Evolutionary conservation across 2,888 invertebrate genomes (phyloP).

Genomic region (Oxycera nigricornis): DNA sequence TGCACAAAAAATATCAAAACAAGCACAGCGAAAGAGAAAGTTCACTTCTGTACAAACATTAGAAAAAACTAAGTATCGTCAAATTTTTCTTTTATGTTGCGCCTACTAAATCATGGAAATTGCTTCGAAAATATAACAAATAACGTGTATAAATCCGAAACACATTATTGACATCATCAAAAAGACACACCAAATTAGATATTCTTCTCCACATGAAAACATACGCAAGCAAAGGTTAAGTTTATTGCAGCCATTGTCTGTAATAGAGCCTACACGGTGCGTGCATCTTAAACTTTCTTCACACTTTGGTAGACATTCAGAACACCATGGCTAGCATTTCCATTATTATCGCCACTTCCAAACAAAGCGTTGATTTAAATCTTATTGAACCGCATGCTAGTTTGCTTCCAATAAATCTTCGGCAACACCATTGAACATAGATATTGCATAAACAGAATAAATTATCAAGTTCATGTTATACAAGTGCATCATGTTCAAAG

Average conservation of each 20-base stretch:
- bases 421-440: not conserved
- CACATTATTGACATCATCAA: too few species aligned
- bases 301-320: not conserved
- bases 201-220: too few species aligned
- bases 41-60: too few species aligned
- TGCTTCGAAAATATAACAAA: too few species aligned
- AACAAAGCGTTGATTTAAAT: not conserved
- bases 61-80: too few species aligned
- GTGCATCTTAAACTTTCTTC: not conserved
- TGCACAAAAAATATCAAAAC: too few species aligned
- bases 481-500: not conserved
- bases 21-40: too few species aligned
- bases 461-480: constrained; percentile 3
- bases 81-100: too few species aligned
- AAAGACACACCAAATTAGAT: too few species aligned
- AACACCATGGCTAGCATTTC: not conserved
- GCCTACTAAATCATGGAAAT: too few species aligned
- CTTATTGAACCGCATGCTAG: not conserved
- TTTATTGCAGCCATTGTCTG: not conserved
- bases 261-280: not conserved
- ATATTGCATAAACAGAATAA: not conserved
- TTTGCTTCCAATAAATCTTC: not conserved
- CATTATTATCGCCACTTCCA: not conserved
- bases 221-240: not conserved
- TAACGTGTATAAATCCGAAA: too few species aligned